Base-by-base conservation (phyloP, 35 echinoderm and acorn worm genomes). In the Apostichopus californicus region DNA sequence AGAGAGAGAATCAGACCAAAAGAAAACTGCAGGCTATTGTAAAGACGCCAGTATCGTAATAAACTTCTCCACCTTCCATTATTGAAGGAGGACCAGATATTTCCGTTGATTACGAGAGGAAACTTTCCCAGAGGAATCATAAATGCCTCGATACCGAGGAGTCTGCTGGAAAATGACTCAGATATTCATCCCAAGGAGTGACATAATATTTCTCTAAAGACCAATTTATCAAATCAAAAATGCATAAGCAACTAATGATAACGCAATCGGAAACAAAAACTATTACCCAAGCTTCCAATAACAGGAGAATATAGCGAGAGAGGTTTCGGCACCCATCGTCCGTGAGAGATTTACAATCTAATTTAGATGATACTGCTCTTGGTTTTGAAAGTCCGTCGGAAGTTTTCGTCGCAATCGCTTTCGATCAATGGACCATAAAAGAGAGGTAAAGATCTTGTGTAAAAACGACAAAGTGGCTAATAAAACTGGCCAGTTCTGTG, bases 141-240 rank as follows among this genome's bases (percentile, higher is more conserved):
- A 85, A 85, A 14, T n/a, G 18, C 28, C 20, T 59, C 21, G 3
- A 5, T 58, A 17, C 8, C 17, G 17, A 25, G 14, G 54, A 21
- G 21, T 18, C 9, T 18, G 17, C n/a, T 17, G 20, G 81, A 85
- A 85, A 17, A 6, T 85, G 81, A 85, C 81, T 85, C 81, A 85
- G 81, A 57, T 52, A 59, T 85, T 85, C 58, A 85, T 85, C 81
- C 55, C 81, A 59, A 59, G 24, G 81, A 85, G 54, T 59, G 57
- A 58, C 55, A 85, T 85, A 59, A 85, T 58, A 18, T 59, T 59
- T 58, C 55, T 58, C 55, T 58, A 22, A 85, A 58, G 81, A 59
- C 54, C 81, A 85, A 85, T 85, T 85, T 85, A 85, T 85, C 81
- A 85, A 85, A 85, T 85, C 81, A 85, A 85, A 85, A 85, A n/a